Conservation (phyloP, 2,888 invertebrate species). For the Andrena minutula region DNA sequence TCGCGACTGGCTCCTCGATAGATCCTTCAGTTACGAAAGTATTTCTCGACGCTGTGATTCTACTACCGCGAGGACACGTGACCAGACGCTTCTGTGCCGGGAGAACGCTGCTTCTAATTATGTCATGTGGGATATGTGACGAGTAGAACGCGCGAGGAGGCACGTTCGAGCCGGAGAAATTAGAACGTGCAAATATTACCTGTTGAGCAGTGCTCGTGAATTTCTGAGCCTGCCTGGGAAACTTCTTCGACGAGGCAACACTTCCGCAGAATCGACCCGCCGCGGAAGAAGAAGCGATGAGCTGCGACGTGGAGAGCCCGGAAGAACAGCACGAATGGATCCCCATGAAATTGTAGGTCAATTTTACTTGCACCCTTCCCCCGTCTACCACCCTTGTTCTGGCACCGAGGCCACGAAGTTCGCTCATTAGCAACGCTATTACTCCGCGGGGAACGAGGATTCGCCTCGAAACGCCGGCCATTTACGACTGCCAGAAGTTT, state of each 20-base stretch:
- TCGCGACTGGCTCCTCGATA: no score
- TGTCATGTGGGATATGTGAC: background rate
- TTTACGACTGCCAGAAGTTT: slow-evolving; percentile 25
- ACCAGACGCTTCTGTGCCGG: background rate
- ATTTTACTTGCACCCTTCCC: slow-evolving; percentile 44
- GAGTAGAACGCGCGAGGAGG: background rate
- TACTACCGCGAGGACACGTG: background rate
- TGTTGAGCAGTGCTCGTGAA: slow-evolving; percentile 57
- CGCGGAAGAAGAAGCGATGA: slow-evolving; percentile 48
- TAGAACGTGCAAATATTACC: slow-evolving; percentile 53
- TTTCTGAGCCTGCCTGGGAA: background rate
- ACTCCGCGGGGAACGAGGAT: slow-evolving; percentile 29
- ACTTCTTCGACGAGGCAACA: background rate
- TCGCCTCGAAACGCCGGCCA: slow-evolving; percentile 24
- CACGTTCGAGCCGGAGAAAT: background rate
- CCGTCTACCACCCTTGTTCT: slow-evolving; percentile 3
- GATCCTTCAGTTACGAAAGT: background rate
- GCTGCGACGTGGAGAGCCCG: slow-evolving; percentile 57
- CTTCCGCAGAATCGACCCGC: slow-evolving; percentile 21
- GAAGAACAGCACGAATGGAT: slow-evolving; percentile 64
- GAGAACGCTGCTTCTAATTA: background rate
- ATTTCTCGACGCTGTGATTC: no score
- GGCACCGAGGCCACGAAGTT: slow-evolving; percentile 37
- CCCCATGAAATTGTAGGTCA: slow-evolving; percentile 69
- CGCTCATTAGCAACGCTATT: slow-evolving; percentile 52